Conservation (phyloP, 2,888 invertebrate genomes). For the Drosophila melanosoma region DNA sequence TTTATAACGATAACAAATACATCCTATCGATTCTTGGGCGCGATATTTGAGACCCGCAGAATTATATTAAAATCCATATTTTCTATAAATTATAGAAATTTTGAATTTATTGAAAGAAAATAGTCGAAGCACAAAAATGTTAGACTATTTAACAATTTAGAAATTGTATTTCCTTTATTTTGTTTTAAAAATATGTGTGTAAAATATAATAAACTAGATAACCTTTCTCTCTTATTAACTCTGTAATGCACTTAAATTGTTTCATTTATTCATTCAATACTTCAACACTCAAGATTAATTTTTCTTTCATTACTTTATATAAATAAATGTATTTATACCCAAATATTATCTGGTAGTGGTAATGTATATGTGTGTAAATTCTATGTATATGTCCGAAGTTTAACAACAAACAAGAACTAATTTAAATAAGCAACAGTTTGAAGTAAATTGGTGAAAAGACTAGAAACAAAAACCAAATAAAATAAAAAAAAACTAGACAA, state of each 20-base stretch:
- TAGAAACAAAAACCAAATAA: constrained; percentile 45
- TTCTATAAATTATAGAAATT: background rate
- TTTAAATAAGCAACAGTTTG: constrained; percentile 49
- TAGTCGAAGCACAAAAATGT: background rate
- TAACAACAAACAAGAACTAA: constrained; percentile 49
- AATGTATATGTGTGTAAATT: constrained; percentile 32
- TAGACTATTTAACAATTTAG: constrained; percentile 22
- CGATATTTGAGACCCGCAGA: background rate
- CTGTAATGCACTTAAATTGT: constrained; percentile 67
- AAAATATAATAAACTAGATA: constrained; percentile 63
- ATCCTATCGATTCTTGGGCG: background rate
- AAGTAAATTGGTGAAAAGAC: constrained; percentile 54
- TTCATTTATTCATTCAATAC: constrained; percentile 34
- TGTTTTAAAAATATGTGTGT: constrained; percentile 74
- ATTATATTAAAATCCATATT: background rate
- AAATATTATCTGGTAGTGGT: constrained; percentile 31
- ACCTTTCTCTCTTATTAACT: constrained; percentile 27
- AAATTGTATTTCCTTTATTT: constrained; percentile 79
- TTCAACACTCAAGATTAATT: constrained; percentile 14
- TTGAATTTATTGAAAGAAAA: background rate
- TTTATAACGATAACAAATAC: background rate
- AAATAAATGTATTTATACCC: constrained; percentile 11
- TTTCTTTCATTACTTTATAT: constrained; percentile 16
- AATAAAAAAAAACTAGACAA: background rate
- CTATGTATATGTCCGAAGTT: constrained; percentile 32